Base-by-base conservation (phyloP, 2,888 invertebrate genomes). In the Norana najaformis region DNA sequence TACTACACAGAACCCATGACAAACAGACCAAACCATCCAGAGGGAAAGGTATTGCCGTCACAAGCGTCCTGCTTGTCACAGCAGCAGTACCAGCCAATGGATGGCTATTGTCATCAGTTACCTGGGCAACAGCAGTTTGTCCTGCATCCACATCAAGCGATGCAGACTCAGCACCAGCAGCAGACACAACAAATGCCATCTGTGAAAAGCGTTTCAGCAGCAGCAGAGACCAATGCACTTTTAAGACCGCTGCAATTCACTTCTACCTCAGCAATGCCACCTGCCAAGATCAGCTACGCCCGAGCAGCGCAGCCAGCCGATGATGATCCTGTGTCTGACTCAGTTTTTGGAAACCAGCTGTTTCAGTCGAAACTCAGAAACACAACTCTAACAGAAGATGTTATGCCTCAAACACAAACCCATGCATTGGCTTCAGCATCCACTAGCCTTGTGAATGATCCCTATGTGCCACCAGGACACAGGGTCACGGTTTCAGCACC, bases 181-280 rank as follows among this genome's bases (percentile, higher is more conserved):
- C 69, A n/a, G n/a, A 30, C 30, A n/a, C 69, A 30, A 69, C 69
- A 69, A 69, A n/a, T 69, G 69, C 69, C 69, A 69, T 69, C 11
- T 69, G 30, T n/a, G n/a, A 69, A 69, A n/a, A 69, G 69, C 69
- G n/a, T 69, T n/a, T 69, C 69, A n/a, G 30, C 69, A n/a, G 69
- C 69, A 69, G n/a, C n/a, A 69, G 69, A 69, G 69, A n/a, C 69
- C 13, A n/a, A 4, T 69, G 69, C 69, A 69, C 69, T 69, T 69
- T 69, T 69, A 69, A 69, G 69, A 69, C 69, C 69, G n/a, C n/a
- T 69, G 30, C 69, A 69, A 8, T n/a, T 69, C 85, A 37, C 85
- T 37, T 36, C 85, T 85, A 85, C 85, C 85, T 85, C 85, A 85
- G 37, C 85, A 35, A 35, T 85, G 85, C 35, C 85, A 37, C 18